A percentile compares a stretch with the other conserved stretches of the same genome.
phyloP scores from a whole-genome alignment of 2,888 invertebrate species.

The Lasioglossum leucozonium region DNA sequence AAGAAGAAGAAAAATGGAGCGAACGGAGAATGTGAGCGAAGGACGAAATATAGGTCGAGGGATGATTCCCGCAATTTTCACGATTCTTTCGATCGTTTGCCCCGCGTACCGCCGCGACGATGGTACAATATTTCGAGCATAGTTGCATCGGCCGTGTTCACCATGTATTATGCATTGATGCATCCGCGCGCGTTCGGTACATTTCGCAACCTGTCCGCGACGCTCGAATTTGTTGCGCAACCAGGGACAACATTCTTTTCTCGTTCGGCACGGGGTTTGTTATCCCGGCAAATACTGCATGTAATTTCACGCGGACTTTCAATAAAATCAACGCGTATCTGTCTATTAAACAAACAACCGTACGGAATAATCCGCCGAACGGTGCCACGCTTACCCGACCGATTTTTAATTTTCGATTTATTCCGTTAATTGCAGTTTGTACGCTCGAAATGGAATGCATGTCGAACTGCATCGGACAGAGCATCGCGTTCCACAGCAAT shows the following conservation, averaged over 20 bases:
- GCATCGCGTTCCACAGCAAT: too few species aligned
- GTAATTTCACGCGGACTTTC: neutral
- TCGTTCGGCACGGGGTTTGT: neutral
- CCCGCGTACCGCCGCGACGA: neutral
- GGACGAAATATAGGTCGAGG: neutral
- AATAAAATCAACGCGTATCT: neutral
- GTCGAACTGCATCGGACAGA: too few species aligned
- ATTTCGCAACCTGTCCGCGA: neutral
- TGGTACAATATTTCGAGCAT: neutral
- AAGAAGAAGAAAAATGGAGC: neutral
- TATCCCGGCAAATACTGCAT: neutral
- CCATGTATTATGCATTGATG: neutral
- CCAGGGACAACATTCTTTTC: neutral
- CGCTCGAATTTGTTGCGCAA: neutral
- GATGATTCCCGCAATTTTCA: neutral
- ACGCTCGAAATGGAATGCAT: neutral
- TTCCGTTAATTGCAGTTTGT: neutral
- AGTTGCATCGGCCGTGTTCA: neutral
- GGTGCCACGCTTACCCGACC: neutral
- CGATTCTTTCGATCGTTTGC: conserved; percentile 5
- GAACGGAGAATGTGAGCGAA: neutral
- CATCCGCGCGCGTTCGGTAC: neutral
- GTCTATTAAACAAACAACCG: neutral
- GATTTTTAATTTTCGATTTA: neutral
- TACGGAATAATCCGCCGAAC: neutral